Evolutionary conservation across 1,140 invertebrate genomes (phyloP).

Genomic region (Bombyx mandarina): DNA sequence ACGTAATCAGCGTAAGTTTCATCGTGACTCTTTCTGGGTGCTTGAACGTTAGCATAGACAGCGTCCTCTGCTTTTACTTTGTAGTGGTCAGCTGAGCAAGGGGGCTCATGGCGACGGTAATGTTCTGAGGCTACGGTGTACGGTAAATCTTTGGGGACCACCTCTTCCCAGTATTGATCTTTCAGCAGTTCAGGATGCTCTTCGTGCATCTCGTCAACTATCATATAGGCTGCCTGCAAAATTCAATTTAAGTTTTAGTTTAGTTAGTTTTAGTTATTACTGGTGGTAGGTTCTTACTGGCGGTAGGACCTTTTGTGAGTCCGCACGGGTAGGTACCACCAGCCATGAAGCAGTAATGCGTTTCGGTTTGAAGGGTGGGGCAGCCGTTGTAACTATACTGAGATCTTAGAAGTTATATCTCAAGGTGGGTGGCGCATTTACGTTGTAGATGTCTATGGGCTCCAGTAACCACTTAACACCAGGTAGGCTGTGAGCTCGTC

Average conservation of each 20-base stretch:
- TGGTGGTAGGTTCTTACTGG: no score
- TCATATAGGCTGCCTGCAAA: conserved; percentile 88
- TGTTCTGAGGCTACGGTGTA: conserved; percentile 89
- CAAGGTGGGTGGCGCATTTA: no score
- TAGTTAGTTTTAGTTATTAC: no score
- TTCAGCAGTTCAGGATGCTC: conserved; percentile 90
- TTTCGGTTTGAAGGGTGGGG: no score
- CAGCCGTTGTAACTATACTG: no score
- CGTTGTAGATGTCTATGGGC: no score
- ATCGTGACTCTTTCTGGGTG: conserved; percentile 76
- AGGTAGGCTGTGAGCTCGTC: no score
- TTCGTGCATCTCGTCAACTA: conserved; percentile 92
- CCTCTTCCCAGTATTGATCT: conserved; percentile 93
- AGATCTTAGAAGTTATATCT: no score
- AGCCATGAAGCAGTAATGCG: no score
- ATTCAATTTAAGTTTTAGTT: not conserved
- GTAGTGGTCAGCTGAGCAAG: conserved; percentile 87
- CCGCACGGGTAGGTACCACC: no score
- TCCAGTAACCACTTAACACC: no score
- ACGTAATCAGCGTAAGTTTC: conserved; percentile 91
- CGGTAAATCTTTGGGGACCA: conserved; percentile 88
- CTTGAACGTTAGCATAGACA: conserved; percentile 80
- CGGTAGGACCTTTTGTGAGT: no score
- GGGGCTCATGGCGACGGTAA: conserved; percentile 83
- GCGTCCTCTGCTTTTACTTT: conserved; percentile 87